Evolutionary conservation across 2,888 invertebrate species (phyloP), one percentile per base, ranked within the genome.

Genomic region (Strigamia crassipes): DNA sequence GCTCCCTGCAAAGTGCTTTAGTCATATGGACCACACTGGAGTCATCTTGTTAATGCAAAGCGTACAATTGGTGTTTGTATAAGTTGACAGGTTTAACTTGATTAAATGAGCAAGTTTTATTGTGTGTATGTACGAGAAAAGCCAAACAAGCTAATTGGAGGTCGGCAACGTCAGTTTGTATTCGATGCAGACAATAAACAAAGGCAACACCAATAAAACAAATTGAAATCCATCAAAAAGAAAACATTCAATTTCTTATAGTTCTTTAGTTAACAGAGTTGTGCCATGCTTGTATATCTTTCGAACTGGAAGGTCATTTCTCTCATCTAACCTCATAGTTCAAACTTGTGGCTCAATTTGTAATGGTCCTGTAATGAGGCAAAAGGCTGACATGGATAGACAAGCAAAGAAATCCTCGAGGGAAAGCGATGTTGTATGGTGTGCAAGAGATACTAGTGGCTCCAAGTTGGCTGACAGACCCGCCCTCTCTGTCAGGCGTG

Each of bases 11-110:
- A 66, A 66, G 61, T 66, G 61, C 61, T 66, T 66, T 66, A 66
- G 21, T 66, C 61, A 66, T 12, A 66, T 23, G 21, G 61, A 66
- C 61, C 61, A 66, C 61, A 66, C 61, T 23, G 61, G 18, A 66
- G 61, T 23, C 61, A 66, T 66, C 61, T 66, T 66, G 61, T 66
- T 66, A 66, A 66, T 66, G 61, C 61, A 66, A 66, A 23, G 61
- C 61, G 61, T 66, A 66, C 61, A 66, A 66, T 66, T 66, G 61
- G 61, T 66, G 61, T 66, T 66, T 66, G 61, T 66, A 66, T 23
- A 66, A 66, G 21, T 66, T 66, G 61, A 66, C 61, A 66, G 61
- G 18, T 66, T 66, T 23, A 23, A 66, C 23, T 66, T 66, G 23
- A 66, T 66, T 21, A 66, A 66, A 66, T 66, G 46, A 66, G 10